Conservation (phyloP, 2,888 invertebrate genomes). For the Lasioglossum villosulum region DNA sequence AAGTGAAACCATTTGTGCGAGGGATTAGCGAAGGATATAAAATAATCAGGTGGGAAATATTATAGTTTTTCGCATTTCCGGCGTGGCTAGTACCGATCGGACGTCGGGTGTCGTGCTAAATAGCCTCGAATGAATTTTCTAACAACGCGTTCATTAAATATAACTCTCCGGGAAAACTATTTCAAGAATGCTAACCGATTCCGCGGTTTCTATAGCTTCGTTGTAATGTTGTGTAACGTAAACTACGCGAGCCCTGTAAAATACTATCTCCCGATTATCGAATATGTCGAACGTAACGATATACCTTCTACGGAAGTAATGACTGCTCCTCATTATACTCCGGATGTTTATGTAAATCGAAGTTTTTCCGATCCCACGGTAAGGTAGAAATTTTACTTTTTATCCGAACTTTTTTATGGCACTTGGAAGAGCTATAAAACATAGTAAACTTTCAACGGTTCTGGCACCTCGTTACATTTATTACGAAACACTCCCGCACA, state of each 20-base stretch:
- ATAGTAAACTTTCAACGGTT: not conserved
- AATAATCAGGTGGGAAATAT: not conserved
- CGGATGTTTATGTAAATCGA: not conserved
- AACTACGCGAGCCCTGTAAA: constrained; percentile 7
- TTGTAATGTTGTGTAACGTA: constrained; percentile 6
- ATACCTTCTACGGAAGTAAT: not conserved
- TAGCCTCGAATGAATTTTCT: not conserved
- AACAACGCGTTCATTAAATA: constrained; percentile 1
- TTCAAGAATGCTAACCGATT: not conserved
- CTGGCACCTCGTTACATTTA: not conserved
- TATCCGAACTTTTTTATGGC: not conserved
- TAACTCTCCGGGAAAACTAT: not conserved
- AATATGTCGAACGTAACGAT: constrained; percentile 16
- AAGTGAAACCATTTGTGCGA: not conserved
- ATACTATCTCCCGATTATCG: constrained; percentile 28
- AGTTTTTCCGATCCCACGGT: not conserved
- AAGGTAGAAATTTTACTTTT: not conserved
- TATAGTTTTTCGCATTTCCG: not conserved
- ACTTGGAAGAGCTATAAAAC: not conserved
- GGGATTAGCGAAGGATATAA: not conserved
- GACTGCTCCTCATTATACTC: not conserved
- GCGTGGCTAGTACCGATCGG: not conserved
- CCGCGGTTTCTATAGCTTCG: not conserved
- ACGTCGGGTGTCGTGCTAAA: not conserved
- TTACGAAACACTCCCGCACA: not conserved